A percentile compares a stretch with the other conserved stretches of the same genome.
Evolutionary conservation across 2,888 invertebrate species (phyloP).

Genomic region (Salticus scenicus): DNA sequence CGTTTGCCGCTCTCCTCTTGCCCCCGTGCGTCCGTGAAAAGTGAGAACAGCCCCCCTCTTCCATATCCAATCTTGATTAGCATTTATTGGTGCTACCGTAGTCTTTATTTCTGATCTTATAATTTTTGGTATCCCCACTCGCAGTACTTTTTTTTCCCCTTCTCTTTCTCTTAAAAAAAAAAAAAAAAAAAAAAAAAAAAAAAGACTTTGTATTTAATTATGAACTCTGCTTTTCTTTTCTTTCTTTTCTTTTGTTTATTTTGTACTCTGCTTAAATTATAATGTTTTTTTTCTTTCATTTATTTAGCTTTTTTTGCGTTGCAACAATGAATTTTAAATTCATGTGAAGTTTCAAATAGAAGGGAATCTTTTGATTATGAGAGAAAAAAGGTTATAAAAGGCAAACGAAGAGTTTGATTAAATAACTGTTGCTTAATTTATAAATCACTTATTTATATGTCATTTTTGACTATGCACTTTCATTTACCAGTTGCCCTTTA

Average conservation of each 20-base stretch:
- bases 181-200: too few species aligned
- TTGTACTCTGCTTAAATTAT: too few species aligned
- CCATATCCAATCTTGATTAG: not conserved
- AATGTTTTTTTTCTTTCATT: too few species aligned
- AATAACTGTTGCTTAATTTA: too few species aligned
- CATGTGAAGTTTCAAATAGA: not conserved
- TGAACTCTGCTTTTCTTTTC: not conserved
- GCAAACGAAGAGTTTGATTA: not conserved
- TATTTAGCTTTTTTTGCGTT: too few species aligned
- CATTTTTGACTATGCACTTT: too few species aligned
- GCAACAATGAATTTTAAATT: constrained; percentile 6
- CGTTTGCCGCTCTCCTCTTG: not conserved
- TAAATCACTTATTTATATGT: too few species aligned
- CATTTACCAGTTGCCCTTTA: too few species aligned
- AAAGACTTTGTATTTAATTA: constrained; percentile 29
- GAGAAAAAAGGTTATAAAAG: not conserved
- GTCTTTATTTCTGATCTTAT: constrained; percentile 7
- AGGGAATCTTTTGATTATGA: not conserved
- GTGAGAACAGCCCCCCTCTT: not conserved
- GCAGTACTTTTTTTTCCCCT: not conserved
- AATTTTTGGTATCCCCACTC: not conserved
- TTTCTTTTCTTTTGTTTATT: too few species aligned
- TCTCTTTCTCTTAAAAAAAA: too few species aligned
- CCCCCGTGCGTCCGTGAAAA: constrained; percentile 8
- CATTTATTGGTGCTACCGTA: not conserved